phyloP scores from a whole-genome alignment of 1,140 invertebrate species.

The Camponotus floridanus region DNA sequence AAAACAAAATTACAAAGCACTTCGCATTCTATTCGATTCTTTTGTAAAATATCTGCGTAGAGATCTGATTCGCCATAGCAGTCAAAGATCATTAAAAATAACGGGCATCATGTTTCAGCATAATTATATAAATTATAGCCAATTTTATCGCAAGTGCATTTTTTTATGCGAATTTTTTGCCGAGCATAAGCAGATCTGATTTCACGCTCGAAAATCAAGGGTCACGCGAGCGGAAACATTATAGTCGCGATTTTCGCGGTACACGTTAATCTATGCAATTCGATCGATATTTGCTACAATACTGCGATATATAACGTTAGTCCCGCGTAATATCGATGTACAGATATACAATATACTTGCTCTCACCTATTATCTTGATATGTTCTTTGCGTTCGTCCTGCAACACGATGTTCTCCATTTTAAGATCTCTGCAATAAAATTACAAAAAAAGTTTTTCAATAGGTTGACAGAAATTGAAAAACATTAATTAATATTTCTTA shows the following conservation, averaged over 20 bases:
- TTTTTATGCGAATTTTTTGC: conserved; percentile 35
- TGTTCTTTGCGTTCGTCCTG: conserved; percentile 88
- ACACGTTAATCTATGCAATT: conserved; percentile 45
- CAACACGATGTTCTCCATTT: conserved; percentile 93
- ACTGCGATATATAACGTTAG: conserved; percentile 38
- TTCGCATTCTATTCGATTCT: neutral
- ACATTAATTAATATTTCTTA: neutral
- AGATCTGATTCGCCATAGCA: neutral
- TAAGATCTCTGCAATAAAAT: conserved; percentile 88
- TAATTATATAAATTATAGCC: conserved; percentile 46
- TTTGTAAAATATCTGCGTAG: conserved; percentile 10
- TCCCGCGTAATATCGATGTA: conserved; percentile 15
- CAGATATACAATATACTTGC: neutral
- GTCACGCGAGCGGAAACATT: conserved; percentile 54
- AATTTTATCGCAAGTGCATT: conserved; percentile 34
- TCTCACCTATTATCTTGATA: conserved; percentile 90
- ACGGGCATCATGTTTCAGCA: conserved; percentile 3
- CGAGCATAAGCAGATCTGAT: conserved; percentile 25
- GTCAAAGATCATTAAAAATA: conserved; percentile 43
- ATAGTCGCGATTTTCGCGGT: conserved; percentile 48
- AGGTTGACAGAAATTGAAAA: neutral
- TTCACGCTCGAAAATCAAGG: conserved; percentile 51
- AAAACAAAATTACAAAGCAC: neutral
- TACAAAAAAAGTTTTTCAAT: neutral
- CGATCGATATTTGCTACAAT: conserved; percentile 58